Conservation (phyloP, 1,140 invertebrate genomes). For the Yoshiicerus persimilis region DNA sequence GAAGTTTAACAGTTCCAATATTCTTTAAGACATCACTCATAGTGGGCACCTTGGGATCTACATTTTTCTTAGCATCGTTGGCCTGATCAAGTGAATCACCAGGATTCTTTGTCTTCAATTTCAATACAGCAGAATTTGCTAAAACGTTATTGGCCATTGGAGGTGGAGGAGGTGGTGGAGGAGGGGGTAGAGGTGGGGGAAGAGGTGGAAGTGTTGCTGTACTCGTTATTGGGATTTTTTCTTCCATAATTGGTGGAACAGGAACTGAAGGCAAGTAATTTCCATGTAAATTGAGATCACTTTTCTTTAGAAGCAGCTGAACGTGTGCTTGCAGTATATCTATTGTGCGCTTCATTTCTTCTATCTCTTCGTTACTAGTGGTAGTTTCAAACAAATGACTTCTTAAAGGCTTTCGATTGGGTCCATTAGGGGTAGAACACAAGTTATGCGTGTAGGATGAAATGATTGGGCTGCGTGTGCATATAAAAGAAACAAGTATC, state of each 20-base stretch:
- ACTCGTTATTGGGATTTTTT: no score
- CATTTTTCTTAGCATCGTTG: neutral
- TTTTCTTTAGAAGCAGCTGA: neutral
- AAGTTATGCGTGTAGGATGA: neutral
- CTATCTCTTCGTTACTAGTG: neutral
- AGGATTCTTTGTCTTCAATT: neutral
- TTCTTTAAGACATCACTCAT: constrained; percentile 40
- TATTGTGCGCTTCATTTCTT: neutral
- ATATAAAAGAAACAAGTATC: neutral
- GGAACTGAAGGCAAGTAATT: neutral
- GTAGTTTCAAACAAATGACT: neutral
- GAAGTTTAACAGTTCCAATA: constrained; percentile 30
- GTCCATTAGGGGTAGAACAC: neutral
- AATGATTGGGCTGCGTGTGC: neutral
- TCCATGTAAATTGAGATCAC: neutral
- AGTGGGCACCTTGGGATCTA: neutral
- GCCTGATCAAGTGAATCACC: neutral
- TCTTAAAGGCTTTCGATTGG: neutral
- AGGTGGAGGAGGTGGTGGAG: constrained; percentile 24
- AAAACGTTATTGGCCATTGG: neutral
- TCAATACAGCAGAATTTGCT: neutral
- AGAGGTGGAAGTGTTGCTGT: neutral
- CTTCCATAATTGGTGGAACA: neutral
- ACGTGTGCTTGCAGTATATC: neutral
- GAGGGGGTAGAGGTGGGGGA: neutral